Percentiles rank a stretch among this genome's conserved stretches.
phyloP scores from a whole-genome alignment of 2,113 vertebrate species.

The Hirundichthys speculiger region DNA sequence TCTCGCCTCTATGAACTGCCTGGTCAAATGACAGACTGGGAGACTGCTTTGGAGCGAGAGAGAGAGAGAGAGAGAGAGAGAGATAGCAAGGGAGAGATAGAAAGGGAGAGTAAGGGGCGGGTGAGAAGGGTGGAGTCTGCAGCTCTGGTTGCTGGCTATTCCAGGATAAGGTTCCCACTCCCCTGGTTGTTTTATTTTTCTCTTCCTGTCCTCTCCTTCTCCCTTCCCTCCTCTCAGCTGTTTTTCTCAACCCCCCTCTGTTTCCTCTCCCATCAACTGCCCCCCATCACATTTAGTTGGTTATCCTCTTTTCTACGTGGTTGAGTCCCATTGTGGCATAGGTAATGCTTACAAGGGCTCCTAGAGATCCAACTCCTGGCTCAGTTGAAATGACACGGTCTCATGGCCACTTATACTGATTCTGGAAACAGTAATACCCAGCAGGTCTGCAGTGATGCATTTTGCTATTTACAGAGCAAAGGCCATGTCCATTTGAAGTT shows the following conservation, averaged over 20 bases:
- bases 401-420: slow-evolving; percentile 21
- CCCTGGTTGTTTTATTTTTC: slow-evolving; percentile 66
- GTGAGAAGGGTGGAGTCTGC: slow-evolving; percentile 77
- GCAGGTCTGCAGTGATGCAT: slow-evolving; percentile 34
- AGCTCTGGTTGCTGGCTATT: slow-evolving; percentile 80
- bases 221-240: slow-evolving; percentile 55
- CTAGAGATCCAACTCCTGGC: slow-evolving; percentile 25
- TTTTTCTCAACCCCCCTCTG: slow-evolving; percentile 19
- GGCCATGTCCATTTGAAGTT: slow-evolving; percentile 35
- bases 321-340: slow-evolving; percentile 46
- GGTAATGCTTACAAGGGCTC: slow-evolving; percentile 25
- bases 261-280: slow-evolving; percentile 30
- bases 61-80: slow-evolving; percentile 46
- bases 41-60: slow-evolving; percentile 60
- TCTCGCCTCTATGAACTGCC: slow-evolving; percentile 77
- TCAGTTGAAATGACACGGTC: slow-evolving; percentile 46
- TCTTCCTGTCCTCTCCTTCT: slow-evolving; percentile 54
- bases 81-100: slow-evolving; percentile 63
- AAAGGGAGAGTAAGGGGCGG: slow-evolving; percentile 62
- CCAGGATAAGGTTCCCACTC: slow-evolving; percentile 81
- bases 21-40: slow-evolving; percentile 82
- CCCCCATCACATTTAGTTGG: slow-evolving; percentile 19
- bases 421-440: slow-evolving; percentile 44
- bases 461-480: slow-evolving; percentile 54
- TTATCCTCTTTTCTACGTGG: slow-evolving; percentile 50